Evolutionary conservation across 1,140 invertebrate species (phyloP).

Genomic region (Akabosia matsudoensis): DNA sequence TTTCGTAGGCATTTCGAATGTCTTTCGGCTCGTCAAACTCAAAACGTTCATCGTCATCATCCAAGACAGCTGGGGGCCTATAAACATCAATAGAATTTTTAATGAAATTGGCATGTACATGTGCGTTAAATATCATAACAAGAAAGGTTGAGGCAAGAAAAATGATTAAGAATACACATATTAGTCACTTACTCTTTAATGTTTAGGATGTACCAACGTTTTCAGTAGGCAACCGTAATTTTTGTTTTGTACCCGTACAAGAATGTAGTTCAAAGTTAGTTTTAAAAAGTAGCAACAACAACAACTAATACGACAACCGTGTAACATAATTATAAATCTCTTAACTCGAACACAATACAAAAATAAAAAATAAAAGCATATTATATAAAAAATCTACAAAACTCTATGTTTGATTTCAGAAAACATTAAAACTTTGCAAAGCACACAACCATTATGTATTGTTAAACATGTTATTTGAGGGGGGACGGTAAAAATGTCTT

Average conservation of each 20-base stretch:
- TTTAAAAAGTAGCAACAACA: too few species aligned
- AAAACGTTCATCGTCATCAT: slow-evolving; percentile 9
- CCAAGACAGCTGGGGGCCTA: background rate
- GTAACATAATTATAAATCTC: too few species aligned
- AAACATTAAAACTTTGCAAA: background rate
- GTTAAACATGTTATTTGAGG: background rate
- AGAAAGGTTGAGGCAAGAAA: too few species aligned
- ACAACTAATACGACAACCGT: too few species aligned
- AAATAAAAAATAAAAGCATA: slow-evolving; percentile 1
- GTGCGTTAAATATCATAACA: too few species aligned
- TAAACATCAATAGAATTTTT: background rate
- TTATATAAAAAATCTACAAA: background rate
- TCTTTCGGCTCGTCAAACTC: slow-evolving; percentile 10
- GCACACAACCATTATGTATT: slow-evolving; percentile 9
- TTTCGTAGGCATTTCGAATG: slow-evolving; percentile 1
- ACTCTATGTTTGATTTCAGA: background rate
- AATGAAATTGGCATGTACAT: background rate
- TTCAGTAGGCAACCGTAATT: too few species aligned
- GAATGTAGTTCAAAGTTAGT: too few species aligned
- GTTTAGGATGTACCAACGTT: too few species aligned
- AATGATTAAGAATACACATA: too few species aligned
- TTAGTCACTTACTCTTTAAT: too few species aligned
- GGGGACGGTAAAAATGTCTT: background rate
- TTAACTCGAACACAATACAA: background rate
- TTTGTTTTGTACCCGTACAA: too few species aligned